Percentiles rank a stretch among this genome's conserved stretches.
Conservation (phyloP, 2,113 vertebrate species). For the Dromiciops gliroides region DNA sequence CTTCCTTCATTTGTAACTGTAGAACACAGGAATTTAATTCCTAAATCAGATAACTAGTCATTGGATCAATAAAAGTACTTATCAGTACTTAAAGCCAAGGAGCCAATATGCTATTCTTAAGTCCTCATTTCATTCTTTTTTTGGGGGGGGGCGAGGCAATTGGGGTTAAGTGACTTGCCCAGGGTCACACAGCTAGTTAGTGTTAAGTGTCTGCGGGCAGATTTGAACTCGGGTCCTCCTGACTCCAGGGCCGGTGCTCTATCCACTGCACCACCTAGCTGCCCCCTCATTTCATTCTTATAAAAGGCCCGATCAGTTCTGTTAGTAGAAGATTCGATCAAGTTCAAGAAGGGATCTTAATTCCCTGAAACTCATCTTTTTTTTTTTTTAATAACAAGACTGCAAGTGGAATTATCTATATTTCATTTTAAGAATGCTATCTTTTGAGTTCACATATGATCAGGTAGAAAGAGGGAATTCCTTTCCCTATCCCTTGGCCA, state of each 20-base stretch:
- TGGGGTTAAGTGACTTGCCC: too few species aligned
- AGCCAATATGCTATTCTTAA: not conserved
- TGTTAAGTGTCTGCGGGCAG: too few species aligned
- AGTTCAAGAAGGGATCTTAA: not conserved
- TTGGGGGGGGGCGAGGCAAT: too few species aligned
- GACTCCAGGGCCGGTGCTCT: too few species aligned
- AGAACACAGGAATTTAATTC: not conserved
- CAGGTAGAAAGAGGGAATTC: not conserved
- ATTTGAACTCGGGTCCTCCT: too few species aligned
- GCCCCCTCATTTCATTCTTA: not conserved
- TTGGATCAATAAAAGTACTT: not conserved
- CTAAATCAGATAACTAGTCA: not conserved
- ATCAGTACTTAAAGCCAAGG: not conserved
- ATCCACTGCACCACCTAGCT: too few species aligned
- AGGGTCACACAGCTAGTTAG: too few species aligned
- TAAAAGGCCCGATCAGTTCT: not conserved
- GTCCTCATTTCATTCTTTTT: not conserved
- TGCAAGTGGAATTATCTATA: not conserved
- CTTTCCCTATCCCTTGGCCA: not conserved
- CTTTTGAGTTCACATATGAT: not conserved
- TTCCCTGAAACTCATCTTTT: not conserved
- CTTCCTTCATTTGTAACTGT: not conserved
- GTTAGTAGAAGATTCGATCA: not conserved
- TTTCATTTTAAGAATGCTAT: not conserved
- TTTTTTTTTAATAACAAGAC: not conserved